Percentiles rank a stretch among this genome's conserved stretches.
phyloP scores from a whole-genome alignment of 2,888 invertebrate genomes.

The Alsophila aescularia region DNA sequence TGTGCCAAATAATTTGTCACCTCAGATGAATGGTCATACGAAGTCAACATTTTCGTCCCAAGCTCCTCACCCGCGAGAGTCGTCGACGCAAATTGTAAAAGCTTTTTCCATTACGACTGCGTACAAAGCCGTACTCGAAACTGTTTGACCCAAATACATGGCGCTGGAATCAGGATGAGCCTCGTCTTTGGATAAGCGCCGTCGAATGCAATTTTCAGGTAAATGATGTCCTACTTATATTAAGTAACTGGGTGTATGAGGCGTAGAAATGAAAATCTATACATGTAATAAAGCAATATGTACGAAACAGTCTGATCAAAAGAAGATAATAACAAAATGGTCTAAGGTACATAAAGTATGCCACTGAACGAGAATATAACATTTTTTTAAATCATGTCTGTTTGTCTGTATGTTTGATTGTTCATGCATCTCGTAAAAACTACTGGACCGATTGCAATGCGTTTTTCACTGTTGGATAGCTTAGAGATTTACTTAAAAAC shows the following conservation, averaged over 20 bases:
- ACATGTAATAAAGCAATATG: no score
- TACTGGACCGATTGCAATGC: no score
- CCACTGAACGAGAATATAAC: no score
- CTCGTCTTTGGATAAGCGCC: constrained; percentile 9
- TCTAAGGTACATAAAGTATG: no score
- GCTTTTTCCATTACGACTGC: constrained; percentile 25
- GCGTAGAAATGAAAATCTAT: neutral
- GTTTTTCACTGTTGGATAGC: no score
- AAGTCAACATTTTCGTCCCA: neutral
- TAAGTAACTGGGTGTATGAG: neutral
- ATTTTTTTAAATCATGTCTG: no score
- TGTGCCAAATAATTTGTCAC: neutral
- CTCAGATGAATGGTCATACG: neutral
- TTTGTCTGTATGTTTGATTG: no score
- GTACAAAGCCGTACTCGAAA: constrained; percentile 25
- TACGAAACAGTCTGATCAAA: neutral
- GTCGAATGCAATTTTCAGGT: neutral
- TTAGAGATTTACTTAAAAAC: no score
- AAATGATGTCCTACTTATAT: neutral
- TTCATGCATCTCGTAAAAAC: no score
- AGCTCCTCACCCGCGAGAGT: neutral
- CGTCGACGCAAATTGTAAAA: constrained; percentile 22
- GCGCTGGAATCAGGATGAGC: constrained; percentile 17
- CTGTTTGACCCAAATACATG: constrained; percentile 27
- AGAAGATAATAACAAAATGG: no score